phyloP scores from a whole-genome alignment of 2,888 invertebrate species.

The Doris montereyensis region DNA sequence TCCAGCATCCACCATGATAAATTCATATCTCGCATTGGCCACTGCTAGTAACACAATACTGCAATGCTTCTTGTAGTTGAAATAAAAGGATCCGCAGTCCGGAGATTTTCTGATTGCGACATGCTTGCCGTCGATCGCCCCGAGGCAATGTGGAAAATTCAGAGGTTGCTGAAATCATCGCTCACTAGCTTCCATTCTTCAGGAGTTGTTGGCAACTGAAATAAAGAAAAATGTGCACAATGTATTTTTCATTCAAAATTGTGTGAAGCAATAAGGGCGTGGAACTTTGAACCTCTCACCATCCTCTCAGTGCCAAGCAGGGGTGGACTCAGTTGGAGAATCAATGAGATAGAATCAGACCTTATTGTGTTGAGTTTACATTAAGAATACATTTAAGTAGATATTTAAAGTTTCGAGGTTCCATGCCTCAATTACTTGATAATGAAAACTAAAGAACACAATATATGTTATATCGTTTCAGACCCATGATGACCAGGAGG shows the following conservation, averaged over 20 bases:
- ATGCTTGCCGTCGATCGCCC: slow-evolving; percentile 11
- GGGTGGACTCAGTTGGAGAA: too few relatives aligned
- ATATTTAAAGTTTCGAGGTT: too few relatives aligned
- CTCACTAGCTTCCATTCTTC: slow-evolving; percentile 21
- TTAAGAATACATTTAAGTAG: too few relatives aligned
- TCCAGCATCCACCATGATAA: slow-evolving; percentile 4
- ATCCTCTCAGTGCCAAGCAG: too few relatives aligned
- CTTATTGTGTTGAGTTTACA: too few relatives aligned
- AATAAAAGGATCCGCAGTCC: neutral
- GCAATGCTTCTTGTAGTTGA: slow-evolving; percentile 8
- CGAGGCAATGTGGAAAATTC: slow-evolving; percentile 1
- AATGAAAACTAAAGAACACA: too few relatives aligned
- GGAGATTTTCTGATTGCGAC: slow-evolving; percentile 12
- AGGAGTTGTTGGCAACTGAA: slow-evolving; percentile 17
- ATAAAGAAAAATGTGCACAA: neutral
- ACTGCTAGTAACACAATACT: slow-evolving; percentile 9
- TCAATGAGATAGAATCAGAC: too few relatives aligned
- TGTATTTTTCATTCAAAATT: neutral
- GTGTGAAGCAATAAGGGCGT: neutral
- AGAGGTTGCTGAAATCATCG: neutral
- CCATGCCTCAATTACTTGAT: too few relatives aligned
- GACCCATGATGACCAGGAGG: too few relatives aligned
- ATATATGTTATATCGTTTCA: too few relatives aligned
- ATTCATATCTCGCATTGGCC: slow-evolving; percentile 10
- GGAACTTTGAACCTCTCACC: neutral